Conservation (phyloP, 2,113 vertebrate genomes). For the Centropus bengalensis region DNA sequence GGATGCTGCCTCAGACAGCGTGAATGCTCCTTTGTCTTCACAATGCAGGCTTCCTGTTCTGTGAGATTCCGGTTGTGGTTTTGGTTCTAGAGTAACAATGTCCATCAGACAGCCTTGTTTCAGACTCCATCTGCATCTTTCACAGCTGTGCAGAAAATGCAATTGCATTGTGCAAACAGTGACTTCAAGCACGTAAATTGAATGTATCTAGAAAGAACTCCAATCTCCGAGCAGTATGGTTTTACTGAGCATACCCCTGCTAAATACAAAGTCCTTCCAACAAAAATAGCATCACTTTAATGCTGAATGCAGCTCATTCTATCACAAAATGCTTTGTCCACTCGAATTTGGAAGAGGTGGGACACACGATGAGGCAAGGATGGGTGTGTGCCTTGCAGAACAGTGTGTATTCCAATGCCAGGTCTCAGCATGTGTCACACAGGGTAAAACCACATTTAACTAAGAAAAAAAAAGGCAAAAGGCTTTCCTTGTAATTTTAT, state of each 20-base stretch:
- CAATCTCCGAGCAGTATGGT: neutral
- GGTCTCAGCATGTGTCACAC: neutral
- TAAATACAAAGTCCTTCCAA: neutral
- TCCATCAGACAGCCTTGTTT: neutral
- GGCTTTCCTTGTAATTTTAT: neutral
- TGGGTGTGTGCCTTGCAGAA: neutral
- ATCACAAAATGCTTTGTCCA: neutral
- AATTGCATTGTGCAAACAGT: neutral
- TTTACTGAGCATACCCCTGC: neutral
- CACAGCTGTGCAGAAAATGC: neutral
- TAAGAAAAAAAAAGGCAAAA: neutral
- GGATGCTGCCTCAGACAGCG: neutral
- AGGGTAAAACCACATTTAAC: neutral
- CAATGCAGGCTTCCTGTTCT: neutral
- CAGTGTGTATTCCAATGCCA: neutral
- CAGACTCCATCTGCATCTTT: neutral
- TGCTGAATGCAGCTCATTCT: neutral
- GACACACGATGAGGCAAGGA: neutral
- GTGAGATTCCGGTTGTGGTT: slow-evolving; percentile 20
- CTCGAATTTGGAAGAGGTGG: neutral
- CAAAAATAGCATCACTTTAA: neutral
- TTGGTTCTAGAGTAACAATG: neutral
- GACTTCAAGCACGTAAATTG: neutral
- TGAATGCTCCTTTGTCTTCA: neutral
- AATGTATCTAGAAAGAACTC: neutral